phyloP scores from a whole-genome alignment of 2,113 vertebrate species.

The Oceanites oceanicus region DNA sequence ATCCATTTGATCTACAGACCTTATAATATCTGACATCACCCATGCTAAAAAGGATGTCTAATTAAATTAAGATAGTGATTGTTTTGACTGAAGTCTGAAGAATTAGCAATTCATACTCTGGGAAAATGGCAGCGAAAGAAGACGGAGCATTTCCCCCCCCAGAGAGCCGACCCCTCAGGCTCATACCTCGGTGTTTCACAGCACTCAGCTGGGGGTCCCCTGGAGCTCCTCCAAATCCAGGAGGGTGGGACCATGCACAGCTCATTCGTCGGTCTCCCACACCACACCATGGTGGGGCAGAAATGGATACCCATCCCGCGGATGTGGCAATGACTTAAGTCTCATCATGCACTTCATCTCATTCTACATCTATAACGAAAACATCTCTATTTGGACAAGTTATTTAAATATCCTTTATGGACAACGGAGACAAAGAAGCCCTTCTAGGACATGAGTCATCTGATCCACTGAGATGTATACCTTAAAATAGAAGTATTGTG shows the following conservation, averaged over 20 bases:
- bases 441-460: not conserved
- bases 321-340: not conserved
- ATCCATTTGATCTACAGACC: not conserved
- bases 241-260: not conserved
- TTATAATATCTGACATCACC: slow-evolving; percentile 10
- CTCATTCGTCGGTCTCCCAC: rapidly evolving
- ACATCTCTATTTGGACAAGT: not conserved
- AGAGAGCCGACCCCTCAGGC: not conserved
- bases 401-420: not conserved
- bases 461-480: not conserved
- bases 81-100: not conserved
- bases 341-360: not conserved
- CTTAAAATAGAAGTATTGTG: slow-evolving; percentile 2
- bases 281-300: rapidly evolving
- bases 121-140: not conserved
- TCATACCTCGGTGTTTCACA: not conserved
- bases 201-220: not conserved
- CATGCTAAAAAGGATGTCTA: not conserved
- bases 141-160: not conserved
- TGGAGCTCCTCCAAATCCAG: not conserved
- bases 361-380: not conserved
- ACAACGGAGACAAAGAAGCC: not conserved
- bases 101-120: not conserved
- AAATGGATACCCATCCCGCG: rapidly evolving
- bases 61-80: slow-evolving; percentile 20